These are phyloP conservation scores for Xyrichtys novacula DNA, from an alignment of 2,797 vertebrate species.

Conservation along the genomic window DNA sequence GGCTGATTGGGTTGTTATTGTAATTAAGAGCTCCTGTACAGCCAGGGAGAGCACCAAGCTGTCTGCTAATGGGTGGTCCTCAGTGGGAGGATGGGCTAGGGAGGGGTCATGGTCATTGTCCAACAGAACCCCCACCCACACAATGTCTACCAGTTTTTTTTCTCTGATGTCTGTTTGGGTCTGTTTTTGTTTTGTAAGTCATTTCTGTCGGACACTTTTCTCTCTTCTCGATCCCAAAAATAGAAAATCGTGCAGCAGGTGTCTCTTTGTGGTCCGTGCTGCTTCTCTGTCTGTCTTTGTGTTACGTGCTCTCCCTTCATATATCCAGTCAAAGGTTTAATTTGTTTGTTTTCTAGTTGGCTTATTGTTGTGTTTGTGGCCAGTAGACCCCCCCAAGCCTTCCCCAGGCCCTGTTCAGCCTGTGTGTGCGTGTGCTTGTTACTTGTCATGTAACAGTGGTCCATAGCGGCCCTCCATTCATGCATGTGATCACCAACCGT, in stretches of 20 bases:
- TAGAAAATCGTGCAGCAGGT: slow-evolving; percentile 20
- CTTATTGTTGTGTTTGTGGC: slow-evolving; percentile 17
- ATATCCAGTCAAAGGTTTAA: background rate
- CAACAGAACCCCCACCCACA: slow-evolving; percentile 6
- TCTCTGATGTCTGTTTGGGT: slow-evolving; percentile 6
- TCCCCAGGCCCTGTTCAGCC: background rate
- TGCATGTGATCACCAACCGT: slow-evolving; percentile 83
- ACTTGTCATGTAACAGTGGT: slow-evolving; percentile 62
- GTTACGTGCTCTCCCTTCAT: background rate
- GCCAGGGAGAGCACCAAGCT: slow-evolving; percentile 67
- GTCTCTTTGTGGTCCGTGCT: background rate
- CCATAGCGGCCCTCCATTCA: slow-evolving; percentile 78
- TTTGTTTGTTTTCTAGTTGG: slow-evolving; percentile 5
- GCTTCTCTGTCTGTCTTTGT: background rate
- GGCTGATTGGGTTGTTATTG: slow-evolving; percentile 78
- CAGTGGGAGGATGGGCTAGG: slow-evolving; percentile 50
- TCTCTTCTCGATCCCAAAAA: slow-evolving; percentile 2
- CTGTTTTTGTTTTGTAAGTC: too few relatives aligned
- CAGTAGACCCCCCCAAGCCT: background rate
- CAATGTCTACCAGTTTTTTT: slow-evolving; percentile 6
- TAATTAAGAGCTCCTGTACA: slow-evolving; percentile 73
- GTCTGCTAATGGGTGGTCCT: slow-evolving; percentile 77
- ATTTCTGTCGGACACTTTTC: background rate
- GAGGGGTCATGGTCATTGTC: slow-evolving; percentile 67
- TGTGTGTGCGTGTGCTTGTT: slow-evolving; percentile 16